Base-by-base conservation (phyloP, 2,113 vertebrate genomes). In the Gopherus evgoodei region DNA sequence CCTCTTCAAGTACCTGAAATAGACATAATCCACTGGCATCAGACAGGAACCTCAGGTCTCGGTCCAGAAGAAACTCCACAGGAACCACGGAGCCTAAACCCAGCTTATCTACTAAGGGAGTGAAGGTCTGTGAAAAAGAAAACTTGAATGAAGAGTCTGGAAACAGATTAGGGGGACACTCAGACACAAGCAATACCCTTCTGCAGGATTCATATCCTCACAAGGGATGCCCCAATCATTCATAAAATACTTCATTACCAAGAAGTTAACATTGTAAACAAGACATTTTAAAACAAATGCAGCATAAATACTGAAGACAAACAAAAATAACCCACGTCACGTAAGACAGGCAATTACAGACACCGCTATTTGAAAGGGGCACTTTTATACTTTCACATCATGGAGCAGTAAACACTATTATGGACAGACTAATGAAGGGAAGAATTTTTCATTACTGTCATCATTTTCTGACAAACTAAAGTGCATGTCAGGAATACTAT, bases 61-160 rank as follows among this genome's bases (percentile, higher is more conserved):
- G 98, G 94, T 98, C 99, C 97, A 99, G 98, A 97, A 99, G 99
- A 96, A 99, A 99, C 97, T 99, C 99, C 56, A 99, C 98, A 84
- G 99, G 99, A 97, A 99, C 98, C 89, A 99, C 94, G 59, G 99
- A 98, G 31, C 99, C 99, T 94, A 99, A 98, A 80, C 99, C 99
- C 93, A 99, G 97, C 90, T 99, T 99, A 98, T 99, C 99, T 97
- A 99, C 99, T 31, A 99, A 97, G 49, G 98, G 98, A 97, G 98
- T 98, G 94, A 98, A 98, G 82, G 98, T 98, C 98, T 99, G 97
- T 92, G 89, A 98, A 38, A 21, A 86, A 97, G 5, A 96, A 96
- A 19, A 94, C 29, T 54, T 62, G 86, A 84, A 1, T 10, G 65
- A 88, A 91, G 2, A n/a, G 17, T 92, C 84, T 89, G 16, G 56